Evolutionary conservation across 2,113 vertebrate genomes (phyloP).

Genomic region (Heterochromis multidens): DNA sequence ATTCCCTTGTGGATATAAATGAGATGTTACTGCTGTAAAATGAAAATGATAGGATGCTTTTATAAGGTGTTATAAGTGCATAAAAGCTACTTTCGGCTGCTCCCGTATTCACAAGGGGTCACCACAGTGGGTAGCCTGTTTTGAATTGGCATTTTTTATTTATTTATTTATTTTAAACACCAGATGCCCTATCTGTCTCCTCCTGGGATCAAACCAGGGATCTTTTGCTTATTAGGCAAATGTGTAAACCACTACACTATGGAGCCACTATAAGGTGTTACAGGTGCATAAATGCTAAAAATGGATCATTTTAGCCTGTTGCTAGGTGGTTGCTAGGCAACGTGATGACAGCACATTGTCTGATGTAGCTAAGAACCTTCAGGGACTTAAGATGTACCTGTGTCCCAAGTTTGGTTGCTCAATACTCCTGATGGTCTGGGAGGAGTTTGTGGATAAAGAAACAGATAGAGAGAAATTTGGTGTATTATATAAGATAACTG

Average conservation of each 20-base stretch:
- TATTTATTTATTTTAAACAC: rapidly evolving
- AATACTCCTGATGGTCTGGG: not conserved
- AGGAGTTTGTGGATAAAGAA: rapidly evolving
- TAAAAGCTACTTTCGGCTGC: not conserved
- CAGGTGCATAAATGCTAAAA: not conserved
- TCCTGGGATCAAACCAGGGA: not conserved
- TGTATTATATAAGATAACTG: not conserved
- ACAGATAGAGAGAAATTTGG: rapidly evolving
- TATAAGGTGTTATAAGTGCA: not conserved
- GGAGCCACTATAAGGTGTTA: not conserved
- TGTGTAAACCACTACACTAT: not conserved
- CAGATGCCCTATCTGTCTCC: no score
- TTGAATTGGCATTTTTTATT: not conserved
- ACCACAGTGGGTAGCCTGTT: not conserved
- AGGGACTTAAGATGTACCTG: not conserved
- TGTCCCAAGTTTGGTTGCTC: rapidly evolving
- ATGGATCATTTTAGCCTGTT: rapidly evolving
- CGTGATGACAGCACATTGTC: not conserved
- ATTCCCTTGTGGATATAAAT: not conserved
- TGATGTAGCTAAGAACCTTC: not conserved
- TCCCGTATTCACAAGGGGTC: not conserved
- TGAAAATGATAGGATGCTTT: not conserved
- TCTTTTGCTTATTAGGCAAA: not conserved
- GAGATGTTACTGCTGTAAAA: not conserved
- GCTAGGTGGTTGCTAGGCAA: not conserved